Evolutionary conservation across 2,888 invertebrate genomes (phyloP), one percentile per base, ranked within the genome.

Genomic region (Pachliopta kotzebuea): DNA sequence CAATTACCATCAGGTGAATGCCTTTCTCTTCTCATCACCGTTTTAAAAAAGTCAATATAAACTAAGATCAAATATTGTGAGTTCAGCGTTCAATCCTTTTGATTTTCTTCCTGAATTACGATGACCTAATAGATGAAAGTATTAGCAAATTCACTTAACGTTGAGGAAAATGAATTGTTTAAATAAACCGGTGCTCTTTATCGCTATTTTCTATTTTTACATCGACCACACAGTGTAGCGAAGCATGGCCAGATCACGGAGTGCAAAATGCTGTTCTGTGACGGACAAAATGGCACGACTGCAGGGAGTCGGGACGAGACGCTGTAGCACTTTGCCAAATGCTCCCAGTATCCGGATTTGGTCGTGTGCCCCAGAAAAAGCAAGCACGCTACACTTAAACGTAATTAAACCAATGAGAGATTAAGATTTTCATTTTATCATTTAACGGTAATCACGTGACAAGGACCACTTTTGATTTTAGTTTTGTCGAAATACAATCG

Each of bases 231-330:
- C 26, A 56, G 53, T 23, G 62, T n/a, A 57, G 57, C 68, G 66
- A 63, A 68, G 65, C 68, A 71, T 58, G 66, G 69, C 70, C 63
- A 74, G 80, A 80, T 81, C 75, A 77, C 66, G 76, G 73, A 90
- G 90, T 90, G 90, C 90, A 82, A 86, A 90, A 81, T 80, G 84
- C 69, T 90, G 89, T 90, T 81, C 76, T 71, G 78, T 77, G 77
- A 76, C 73, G 79, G 75, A 80, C 83, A 80, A 85, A 86, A 86
- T 80, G 79, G 76, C 79, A 73, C 69, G 76, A 72, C 79, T 72
- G 78, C 77, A 78, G 84, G 81, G 79, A 77, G 76, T 71, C 75
- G 70, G 66, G 68, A 69, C 74, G 73, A 70, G 70, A 66, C 70
- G 71, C 74, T 74, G 67, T 77, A 83, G 83, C 88, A 86, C 88